Evolutionary conservation across 1,140 invertebrate species (phyloP).

Genomic region (Mycetomoellerius zeteki): DNA sequence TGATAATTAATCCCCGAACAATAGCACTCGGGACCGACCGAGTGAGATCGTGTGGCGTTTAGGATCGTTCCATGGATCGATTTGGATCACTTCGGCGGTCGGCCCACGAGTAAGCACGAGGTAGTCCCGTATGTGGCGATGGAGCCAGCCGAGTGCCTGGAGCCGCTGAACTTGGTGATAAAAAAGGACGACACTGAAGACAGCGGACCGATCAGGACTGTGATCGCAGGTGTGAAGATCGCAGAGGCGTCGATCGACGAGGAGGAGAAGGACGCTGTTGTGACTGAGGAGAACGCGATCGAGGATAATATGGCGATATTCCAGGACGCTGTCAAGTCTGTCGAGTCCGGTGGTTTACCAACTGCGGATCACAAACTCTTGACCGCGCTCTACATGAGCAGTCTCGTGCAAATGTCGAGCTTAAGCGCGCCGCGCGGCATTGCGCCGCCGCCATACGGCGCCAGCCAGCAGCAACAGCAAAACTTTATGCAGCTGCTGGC

Average conservation of each 20-base stretch:
- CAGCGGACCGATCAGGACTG: slow-evolving; percentile 43
- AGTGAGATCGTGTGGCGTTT: slow-evolving; percentile 26
- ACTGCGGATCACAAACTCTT: slow-evolving; percentile 88
- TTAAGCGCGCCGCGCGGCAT: slow-evolving; percentile 80
- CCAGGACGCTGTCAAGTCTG: slow-evolving; percentile 83
- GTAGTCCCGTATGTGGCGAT: slow-evolving; percentile 80
- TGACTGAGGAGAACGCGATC: slow-evolving; percentile 69
- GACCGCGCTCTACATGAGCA: slow-evolving; percentile 89
- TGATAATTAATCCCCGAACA: background rate
- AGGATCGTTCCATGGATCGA: slow-evolving; percentile 72
- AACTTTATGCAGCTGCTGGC: slow-evolving; percentile 85
- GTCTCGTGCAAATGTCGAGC: slow-evolving; percentile 86
- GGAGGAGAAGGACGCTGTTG: slow-evolving; percentile 73
- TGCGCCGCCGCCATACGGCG: slow-evolving; percentile 79
- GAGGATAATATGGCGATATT: slow-evolving; percentile 82
- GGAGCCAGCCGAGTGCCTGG: slow-evolving; percentile 85
- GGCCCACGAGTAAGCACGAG: slow-evolving; percentile 59
- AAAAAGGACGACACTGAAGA: slow-evolving; percentile 82
- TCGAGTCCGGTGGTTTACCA: slow-evolving; percentile 84
- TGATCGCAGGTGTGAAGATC: slow-evolving; percentile 74
- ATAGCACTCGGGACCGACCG: slow-evolving; percentile 1
- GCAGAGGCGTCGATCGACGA: slow-evolving; percentile 76
- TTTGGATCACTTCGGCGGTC: slow-evolving; percentile 52
- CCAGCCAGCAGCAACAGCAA: slow-evolving; percentile 75
- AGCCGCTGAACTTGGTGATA: slow-evolving; percentile 86